Evolutionary conservation across 2,113 vertebrate species (phyloP), one percentile per base, ranked within the genome.

Genomic region (Neoarius graeffei): DNA sequence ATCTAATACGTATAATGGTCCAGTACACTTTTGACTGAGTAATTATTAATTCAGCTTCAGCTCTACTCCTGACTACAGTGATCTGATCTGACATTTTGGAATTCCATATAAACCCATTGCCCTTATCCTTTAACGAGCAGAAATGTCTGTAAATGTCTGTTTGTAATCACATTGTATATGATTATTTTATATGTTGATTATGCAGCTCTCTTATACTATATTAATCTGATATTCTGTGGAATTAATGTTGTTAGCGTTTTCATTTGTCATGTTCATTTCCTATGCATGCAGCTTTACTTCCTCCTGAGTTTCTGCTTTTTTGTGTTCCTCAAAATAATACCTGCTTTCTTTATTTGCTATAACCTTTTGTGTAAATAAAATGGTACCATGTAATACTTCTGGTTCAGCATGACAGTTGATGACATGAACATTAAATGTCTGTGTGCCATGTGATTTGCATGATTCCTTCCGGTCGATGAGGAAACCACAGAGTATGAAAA

Each of bases 251-350:
- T 69, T 30, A 30, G 27, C 1, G 7, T 48, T 48, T 35, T 20
- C 17, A 35, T 71, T 71, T 74, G 23, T 14, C 20, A 50, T 27
- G 11, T 54, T 77, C 10, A 20, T 52, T 42, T 83, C 19, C 8
- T 8, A 35, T 59, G 15, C 15, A 81, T 48, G 7, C 6, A 67
- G 17, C n/a, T 59, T 74, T 59, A 69, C 52, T 85, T 73, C 69
- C 67, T 85, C 27, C 27, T 23, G 19, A 62, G 52, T 73, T 57
- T 84, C 48, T 35, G n/a, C 2, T 23, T 71, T 52, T 73, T 59
- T 62, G 13, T 85, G 57, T 76, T 85, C 42, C 71, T 76, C 71
- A 85, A 85, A 76, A 62, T 60, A 62, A 84, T 19, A 35, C 42
- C 42, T 27, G 30, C 1, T 67, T 84, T 83, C 42, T 83, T 25